Evolutionary conservation across 1,140 invertebrate genomes (phyloP).

Genomic region (Drosophila cardini): DNA sequence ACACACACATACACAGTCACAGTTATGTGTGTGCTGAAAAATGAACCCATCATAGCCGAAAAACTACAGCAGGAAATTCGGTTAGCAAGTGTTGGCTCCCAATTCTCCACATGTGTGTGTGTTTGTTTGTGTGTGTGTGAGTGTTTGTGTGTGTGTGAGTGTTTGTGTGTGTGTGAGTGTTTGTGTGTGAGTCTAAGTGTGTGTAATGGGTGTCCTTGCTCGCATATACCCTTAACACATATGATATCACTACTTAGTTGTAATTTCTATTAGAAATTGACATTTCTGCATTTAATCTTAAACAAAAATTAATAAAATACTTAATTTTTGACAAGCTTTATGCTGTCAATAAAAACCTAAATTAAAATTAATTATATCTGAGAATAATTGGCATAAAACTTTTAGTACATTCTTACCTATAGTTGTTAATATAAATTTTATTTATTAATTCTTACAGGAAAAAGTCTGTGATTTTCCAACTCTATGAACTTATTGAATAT

Average conservation of each 20-base stretch:
- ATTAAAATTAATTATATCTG: too few species aligned
- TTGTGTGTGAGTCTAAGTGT: conserved; percentile 42
- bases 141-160: conserved; percentile 27
- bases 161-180: conserved; percentile 14
- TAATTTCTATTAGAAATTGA: background rate
- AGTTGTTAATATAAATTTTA: too few species aligned
- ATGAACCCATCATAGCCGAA: conserved; percentile 82
- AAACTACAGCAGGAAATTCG: conserved; percentile 82
- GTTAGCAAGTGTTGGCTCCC: conserved; percentile 79
- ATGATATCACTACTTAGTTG: background rate
- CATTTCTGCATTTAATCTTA: background rate
- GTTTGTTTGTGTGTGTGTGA: conserved; percentile 1
- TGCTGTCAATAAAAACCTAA: too few species aligned
- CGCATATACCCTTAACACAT: conserved; percentile 37
- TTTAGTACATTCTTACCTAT: too few species aligned
- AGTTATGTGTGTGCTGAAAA: conserved; percentile 61
- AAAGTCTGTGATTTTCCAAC: too few species aligned
- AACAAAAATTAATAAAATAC: background rate
- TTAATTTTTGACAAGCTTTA: too few species aligned
- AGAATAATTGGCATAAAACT: too few species aligned
- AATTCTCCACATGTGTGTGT: conserved; percentile 35
- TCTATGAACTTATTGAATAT: too few species aligned
- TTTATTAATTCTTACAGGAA: too few species aligned
- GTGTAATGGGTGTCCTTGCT: conserved; percentile 69
- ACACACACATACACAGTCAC: background rate